phyloP scores from a whole-genome alignment of 2,888 invertebrate species.

The Callosobruchus maculatus region DNA sequence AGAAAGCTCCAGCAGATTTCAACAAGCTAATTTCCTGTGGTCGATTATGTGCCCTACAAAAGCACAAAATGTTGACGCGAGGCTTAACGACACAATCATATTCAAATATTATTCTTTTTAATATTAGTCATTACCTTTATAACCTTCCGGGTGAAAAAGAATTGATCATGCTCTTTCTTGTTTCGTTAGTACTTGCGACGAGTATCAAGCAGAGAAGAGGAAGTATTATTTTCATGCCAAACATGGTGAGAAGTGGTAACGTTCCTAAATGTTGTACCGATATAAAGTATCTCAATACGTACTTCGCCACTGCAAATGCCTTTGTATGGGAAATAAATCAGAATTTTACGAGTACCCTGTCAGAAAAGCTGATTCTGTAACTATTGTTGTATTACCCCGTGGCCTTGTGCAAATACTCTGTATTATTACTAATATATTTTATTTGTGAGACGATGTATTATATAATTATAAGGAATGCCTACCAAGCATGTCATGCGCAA shows the following conservation, averaged over 20 bases:
- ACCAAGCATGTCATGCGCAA: too few relatives aligned
- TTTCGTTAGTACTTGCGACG: background rate
- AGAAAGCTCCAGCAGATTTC: too few relatives aligned
- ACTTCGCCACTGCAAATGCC: background rate
- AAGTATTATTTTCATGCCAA: background rate
- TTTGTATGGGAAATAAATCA: background rate
- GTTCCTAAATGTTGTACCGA: background rate
- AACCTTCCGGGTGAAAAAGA: background rate
- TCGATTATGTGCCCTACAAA: too few relatives aligned
- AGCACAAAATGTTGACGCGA: too few relatives aligned
- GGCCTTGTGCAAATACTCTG: background rate
- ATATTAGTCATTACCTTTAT: background rate
- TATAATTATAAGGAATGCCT: too few relatives aligned
- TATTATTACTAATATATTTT: too few relatives aligned
- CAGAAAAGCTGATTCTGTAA: background rate
- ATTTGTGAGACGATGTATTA: too few relatives aligned
- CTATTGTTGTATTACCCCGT: background rate
- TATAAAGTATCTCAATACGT: background rate
- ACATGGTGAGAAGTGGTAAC: background rate
- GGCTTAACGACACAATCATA: too few relatives aligned
- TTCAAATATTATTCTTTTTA: too few relatives aligned
- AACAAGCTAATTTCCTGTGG: too few relatives aligned
- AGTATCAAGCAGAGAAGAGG: background rate
- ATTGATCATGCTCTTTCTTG: background rate
- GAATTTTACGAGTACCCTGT: background rate